Evolutionary conservation across 1,140 invertebrate genomes (phyloP), one percentile per base, ranked within the genome.

Genomic region (Ganaspis sp.): DNA sequence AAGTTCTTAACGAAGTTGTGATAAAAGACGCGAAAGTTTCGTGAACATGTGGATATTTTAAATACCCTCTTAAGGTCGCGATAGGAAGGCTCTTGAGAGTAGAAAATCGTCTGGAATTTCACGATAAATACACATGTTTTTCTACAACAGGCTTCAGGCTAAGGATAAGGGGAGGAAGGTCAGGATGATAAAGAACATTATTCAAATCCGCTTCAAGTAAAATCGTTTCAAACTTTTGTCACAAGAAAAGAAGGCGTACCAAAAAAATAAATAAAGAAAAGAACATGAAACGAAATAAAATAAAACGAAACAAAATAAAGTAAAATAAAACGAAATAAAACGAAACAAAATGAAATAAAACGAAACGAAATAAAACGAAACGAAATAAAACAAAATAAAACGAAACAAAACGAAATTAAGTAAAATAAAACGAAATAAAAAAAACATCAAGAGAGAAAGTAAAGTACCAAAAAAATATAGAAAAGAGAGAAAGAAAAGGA

Each of bases 101-200:
- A 49, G n/a, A 49, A 85, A 86, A 84, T 78, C 80, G 76, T 75
- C 84, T 80, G 84, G 74, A 87, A 87, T 85, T 86, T 83, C 85
- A 81, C 78, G 85, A 87, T 85, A 87, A 85, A 83, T 85, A 85
- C 80, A 76, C 69, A 78, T 73, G 58, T 76, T 74, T 78, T 40
- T 78, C 53, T 76, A 77, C 73, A 74, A 75, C 79, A 81, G 78
- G 70, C 58, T 73, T 58, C 19, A 69, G 49, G 64, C 15, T 45
- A 34, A 40, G 19, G 79, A 84, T 85, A 85, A 85, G 78, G 76
- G 79, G 75, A 75, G 81, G 49, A 69, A 49, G 38, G 78, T 72
- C 37, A 79, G 75, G 70, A 81, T 83, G 88, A 90, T 89, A 90
- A 89, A 88, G 81, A 86, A 87, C 85, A 87, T 90, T 90, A 89